A percentile compares a stretch with the other conserved stretches of the same genome.
These are phyloP conservation scores for Falco biarmicus DNA, from an alignment of 2,797 vertebrate genomes.

Conservation along the genomic window DNA sequence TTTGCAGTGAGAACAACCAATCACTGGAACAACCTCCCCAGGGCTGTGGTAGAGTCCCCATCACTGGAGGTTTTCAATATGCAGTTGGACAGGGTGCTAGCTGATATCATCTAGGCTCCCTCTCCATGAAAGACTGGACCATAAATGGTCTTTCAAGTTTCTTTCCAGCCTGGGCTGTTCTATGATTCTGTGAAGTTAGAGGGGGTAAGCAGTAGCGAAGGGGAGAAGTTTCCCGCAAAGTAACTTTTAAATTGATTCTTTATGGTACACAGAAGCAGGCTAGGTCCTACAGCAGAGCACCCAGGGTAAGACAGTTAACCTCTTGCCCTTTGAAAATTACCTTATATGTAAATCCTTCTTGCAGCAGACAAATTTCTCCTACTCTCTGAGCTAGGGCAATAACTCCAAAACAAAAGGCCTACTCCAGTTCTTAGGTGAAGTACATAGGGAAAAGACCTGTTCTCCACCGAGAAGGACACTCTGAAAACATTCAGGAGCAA, in stretches of 20 bases:
- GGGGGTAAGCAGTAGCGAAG: neutral
- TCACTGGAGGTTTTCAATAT: neutral
- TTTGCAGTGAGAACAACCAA: neutral
- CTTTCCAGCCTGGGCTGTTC: too few relatives aligned
- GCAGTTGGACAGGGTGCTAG: neutral
- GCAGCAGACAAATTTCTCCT: neutral
- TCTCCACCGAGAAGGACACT: neutral
- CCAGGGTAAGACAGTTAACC: neutral
- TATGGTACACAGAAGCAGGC: neutral
- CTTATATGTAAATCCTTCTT: neutral
- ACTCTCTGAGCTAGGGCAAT: neutral
- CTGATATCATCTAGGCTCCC: neutral
- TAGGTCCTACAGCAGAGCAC: neutral
- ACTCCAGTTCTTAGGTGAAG: neutral
- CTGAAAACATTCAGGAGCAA: neutral
- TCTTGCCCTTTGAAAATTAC: neutral
- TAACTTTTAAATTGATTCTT: neutral
- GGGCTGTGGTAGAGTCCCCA: neutral
- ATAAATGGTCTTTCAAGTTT: too few relatives aligned
- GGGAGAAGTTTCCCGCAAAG: neutral
- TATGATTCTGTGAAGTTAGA: neutral
- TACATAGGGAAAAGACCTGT: neutral
- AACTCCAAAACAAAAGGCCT: neutral
- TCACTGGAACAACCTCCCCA: neutral
- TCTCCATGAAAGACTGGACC: too few relatives aligned